A percentile compares a stretch with the other conserved stretches of the same genome.
Evolutionary conservation across 2,888 invertebrate species (phyloP).

Genomic region (Platynereis dumerilii): DNA sequence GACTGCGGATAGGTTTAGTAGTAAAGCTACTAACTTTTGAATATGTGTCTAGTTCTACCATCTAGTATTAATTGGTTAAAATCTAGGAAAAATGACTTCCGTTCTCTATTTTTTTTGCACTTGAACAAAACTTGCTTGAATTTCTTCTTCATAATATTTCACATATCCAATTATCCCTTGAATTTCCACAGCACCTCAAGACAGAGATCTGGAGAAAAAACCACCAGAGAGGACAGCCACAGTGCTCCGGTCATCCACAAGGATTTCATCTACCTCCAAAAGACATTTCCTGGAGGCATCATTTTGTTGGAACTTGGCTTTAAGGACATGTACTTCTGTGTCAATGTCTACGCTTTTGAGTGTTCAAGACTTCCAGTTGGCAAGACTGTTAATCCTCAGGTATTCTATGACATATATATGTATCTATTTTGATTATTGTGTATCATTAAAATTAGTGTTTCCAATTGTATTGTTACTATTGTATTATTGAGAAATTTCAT

Average conservation of each 20-base stretch:
- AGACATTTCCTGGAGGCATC: slow-evolving; percentile 74
- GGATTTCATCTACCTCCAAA: slow-evolving; percentile 68
- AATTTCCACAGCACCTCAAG: too few species aligned
- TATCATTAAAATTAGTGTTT: slow-evolving; percentile 5
- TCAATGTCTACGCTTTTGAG: slow-evolving; percentile 74
- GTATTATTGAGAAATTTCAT: too few species aligned
- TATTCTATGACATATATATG: slow-evolving; percentile 26
- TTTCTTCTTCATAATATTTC: too few species aligned
- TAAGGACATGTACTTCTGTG: slow-evolving; percentile 75
- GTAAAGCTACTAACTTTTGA: too few species aligned
- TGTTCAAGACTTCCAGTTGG: slow-evolving; percentile 64
- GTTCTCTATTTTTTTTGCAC: too few species aligned
- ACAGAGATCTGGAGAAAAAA: slow-evolving; percentile 10
- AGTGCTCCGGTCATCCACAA: slow-evolving; percentile 16
- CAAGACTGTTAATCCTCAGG: slow-evolving; percentile 50
- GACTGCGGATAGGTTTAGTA: too few species aligned
- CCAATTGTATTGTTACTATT: too few species aligned
- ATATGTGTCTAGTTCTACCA: too few species aligned
- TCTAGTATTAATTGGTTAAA: too few species aligned
- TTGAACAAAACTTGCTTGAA: too few species aligned
- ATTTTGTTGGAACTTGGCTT: slow-evolving; percentile 74
- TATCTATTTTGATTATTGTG: slow-evolving; percentile 4
- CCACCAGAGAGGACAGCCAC: background rate
- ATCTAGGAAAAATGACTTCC: too few species aligned
- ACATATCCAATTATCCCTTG: too few species aligned